phyloP scores from a whole-genome alignment of 2,113 vertebrate genomes.

The Strix aluco region DNA sequence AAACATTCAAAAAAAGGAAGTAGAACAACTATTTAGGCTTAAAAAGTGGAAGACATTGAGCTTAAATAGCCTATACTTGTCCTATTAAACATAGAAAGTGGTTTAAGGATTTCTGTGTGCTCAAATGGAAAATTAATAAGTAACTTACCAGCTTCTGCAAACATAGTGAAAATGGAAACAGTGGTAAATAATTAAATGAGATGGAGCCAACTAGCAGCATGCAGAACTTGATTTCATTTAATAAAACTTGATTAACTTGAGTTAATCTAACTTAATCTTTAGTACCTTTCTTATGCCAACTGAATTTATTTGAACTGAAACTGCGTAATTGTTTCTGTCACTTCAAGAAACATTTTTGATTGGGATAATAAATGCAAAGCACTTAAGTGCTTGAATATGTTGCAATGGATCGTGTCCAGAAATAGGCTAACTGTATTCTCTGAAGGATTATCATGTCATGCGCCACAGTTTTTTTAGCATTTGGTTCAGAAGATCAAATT shows the following conservation, averaged over 20 bases:
- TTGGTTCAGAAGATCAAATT: not conserved
- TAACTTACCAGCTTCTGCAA: not conserved
- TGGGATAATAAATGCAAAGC: not conserved
- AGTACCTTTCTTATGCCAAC: not conserved
- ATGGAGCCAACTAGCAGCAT: not conserved
- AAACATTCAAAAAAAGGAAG: not conserved
- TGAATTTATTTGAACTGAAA: not conserved
- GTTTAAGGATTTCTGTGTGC: not conserved
- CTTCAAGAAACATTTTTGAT: not conserved
- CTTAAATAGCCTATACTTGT: not conserved
- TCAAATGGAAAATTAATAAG: constrained; percentile 17
- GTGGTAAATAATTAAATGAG: not conserved
- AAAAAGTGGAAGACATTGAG: not conserved
- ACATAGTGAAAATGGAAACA: not conserved
- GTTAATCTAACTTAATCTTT: not conserved
- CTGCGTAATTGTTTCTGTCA: not conserved
- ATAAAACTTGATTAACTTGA: not conserved
- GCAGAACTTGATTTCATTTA: not conserved
- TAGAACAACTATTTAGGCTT: not conserved
- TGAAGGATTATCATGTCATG: not conserved
- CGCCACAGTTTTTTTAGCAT: not conserved
- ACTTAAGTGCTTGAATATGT: not conserved
- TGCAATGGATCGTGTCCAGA: not conserved
- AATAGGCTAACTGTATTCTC: not conserved
- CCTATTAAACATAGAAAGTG: not conserved